A percentile compares a stretch with the other conserved stretches of the same genome.
Conservation (phyloP, 2,888 invertebrate species). For the Myopa tessellatipennis region DNA sequence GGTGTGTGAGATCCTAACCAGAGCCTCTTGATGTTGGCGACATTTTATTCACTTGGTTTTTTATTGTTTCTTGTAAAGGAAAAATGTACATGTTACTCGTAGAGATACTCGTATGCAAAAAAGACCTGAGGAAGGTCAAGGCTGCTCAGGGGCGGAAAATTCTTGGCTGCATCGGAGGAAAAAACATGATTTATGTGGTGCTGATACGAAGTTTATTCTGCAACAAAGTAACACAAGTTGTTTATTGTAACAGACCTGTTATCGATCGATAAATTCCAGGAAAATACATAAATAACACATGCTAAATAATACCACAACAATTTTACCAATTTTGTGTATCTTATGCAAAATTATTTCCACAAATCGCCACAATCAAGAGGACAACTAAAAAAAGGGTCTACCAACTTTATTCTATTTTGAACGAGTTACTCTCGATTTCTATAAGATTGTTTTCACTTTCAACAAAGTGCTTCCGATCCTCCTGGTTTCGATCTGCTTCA, state of each 20-base stretch:
- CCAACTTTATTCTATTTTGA: background rate
- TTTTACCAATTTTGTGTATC: too few species aligned
- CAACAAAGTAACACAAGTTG: background rate
- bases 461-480: background rate
- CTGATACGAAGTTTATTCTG: background rate
- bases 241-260: background rate
- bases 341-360: too few species aligned
- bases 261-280: background rate
- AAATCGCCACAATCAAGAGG: too few species aligned
- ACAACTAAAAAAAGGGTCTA: too few species aligned
- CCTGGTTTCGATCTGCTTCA: background rate
- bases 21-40: slow-evolving; percentile 26
- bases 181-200: background rate
- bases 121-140: slow-evolving; percentile 40
- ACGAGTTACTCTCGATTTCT: slow-evolving; percentile 8
- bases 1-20: slow-evolving; percentile 7
- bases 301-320: too few species aligned
- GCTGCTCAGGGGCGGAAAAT: background rate
- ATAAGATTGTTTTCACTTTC: slow-evolving; percentile 24
- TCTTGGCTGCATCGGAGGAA: background rate
- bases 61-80: background rate
- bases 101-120: background rate
- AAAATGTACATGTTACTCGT: background rate
- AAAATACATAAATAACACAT: too few species aligned
- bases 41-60: slow-evolving; percentile 16